Conservation (phyloP, 1,140 invertebrate species). For the Heterodera carotae region DNA sequence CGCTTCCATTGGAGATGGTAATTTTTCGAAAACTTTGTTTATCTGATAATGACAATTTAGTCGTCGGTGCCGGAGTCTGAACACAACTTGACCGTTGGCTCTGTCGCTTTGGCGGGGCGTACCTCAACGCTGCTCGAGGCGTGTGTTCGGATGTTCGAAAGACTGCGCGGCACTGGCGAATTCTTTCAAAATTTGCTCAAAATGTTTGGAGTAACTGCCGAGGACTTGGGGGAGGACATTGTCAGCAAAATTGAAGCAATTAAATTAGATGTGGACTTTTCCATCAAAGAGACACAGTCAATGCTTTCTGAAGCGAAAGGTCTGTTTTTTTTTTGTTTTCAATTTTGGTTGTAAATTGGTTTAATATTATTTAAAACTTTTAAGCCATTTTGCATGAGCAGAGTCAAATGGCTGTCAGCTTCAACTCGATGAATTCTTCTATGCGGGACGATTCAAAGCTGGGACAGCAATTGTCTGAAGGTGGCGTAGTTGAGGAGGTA, state of each 20-base stretch:
- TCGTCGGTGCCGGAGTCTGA: not conserved
- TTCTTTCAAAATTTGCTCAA: slow-evolving; percentile 22
- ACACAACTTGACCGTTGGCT: slow-evolving; percentile 13
- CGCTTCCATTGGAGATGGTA: not conserved
- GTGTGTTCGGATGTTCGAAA: slow-evolving; percentile 26
- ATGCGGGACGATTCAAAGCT: not conserved
- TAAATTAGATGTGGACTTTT: slow-evolving; percentile 13
- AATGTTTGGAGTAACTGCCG: not conserved
- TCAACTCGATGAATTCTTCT: not conserved
- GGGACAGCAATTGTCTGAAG: not conserved
- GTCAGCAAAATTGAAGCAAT: slow-evolving; percentile 13
- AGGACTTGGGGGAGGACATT: slow-evolving; percentile 18
- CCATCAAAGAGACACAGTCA: slow-evolving; percentile 5
- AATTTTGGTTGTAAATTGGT: no score
- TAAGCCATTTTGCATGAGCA: not conserved
- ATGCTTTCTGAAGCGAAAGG: slow-evolving; percentile 14
- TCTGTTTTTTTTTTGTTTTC: not conserved
- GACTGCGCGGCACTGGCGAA: slow-evolving; percentile 21
- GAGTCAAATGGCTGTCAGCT: not conserved
- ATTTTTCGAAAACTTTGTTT: not conserved
- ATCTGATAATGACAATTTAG: no score
- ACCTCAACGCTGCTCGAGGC: slow-evolving; percentile 12
- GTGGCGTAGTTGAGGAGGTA: no score
- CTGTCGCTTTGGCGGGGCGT: slow-evolving; percentile 5
- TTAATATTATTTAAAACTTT: no score